These are phyloP conservation scores for Manis pentadactyla DNA, from an alignment of 2,797 vertebrate species.

Conservation along the genomic window DNA sequence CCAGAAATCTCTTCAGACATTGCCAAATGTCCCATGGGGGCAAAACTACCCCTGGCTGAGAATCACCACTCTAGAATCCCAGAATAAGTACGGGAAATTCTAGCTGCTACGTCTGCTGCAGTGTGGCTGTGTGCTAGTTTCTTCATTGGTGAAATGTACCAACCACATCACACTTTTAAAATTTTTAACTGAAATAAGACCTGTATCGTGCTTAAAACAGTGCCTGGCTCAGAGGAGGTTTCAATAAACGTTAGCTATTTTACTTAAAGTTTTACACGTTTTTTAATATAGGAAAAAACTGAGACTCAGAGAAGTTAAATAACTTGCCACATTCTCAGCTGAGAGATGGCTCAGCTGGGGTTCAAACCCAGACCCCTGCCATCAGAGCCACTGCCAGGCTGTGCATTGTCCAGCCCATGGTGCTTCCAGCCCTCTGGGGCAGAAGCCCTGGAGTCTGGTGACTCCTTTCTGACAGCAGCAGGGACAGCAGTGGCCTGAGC, in stretches of 20 bases:
- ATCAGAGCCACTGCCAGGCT: fast-evolving
- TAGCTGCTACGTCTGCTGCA: background rate
- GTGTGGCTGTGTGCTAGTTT: background rate
- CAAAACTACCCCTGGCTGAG: background rate
- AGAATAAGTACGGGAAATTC: background rate
- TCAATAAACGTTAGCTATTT: background rate
- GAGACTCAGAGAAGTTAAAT: background rate
- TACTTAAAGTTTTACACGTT: background rate
- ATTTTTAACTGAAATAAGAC: background rate
- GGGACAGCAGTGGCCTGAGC: background rate
- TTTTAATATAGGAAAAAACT: slow-evolving; percentile 1
- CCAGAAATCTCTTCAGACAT: background rate
- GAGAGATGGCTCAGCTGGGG: background rate
- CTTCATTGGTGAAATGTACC: background rate
- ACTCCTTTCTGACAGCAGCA: background rate
- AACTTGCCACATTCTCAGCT: background rate
- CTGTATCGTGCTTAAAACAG: background rate
- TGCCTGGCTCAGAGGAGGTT: background rate
- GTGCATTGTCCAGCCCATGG: background rate
- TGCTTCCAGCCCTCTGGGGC: too few species aligned
- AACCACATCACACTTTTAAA: background rate
- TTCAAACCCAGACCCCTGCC: background rate
- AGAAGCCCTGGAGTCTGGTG: background rate
- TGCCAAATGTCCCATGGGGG: background rate
- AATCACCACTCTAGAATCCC: background rate